Conservation (phyloP, 2,797 vertebrate genomes). For the Discoglossus pictus region DNA sequence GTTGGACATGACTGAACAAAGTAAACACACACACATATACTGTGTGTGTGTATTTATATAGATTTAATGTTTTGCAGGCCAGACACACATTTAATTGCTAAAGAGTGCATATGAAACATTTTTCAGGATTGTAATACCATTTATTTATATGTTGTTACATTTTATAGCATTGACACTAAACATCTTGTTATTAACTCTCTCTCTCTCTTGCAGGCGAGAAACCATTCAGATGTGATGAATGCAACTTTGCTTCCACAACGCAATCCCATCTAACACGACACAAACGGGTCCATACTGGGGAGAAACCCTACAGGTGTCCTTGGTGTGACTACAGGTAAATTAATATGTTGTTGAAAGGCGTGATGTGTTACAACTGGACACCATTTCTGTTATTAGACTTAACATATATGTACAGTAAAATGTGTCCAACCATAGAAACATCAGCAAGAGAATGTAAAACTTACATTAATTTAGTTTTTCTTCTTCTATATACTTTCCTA, state of each 20-base stretch:
- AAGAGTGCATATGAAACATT: too few species aligned
- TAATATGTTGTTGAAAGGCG: conserved; percentile 60
- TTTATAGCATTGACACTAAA: not conserved
- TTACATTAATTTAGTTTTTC: too few species aligned
- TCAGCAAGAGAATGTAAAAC: not conserved
- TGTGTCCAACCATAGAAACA: not conserved
- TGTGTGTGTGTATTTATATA: too few species aligned
- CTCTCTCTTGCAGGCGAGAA: conserved; percentile 90
- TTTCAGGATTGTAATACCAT: too few species aligned
- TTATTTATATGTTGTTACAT: too few species aligned
- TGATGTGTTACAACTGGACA: too few species aligned
- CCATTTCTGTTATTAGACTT: too few species aligned
- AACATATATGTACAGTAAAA: not conserved
- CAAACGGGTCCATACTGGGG: conserved; percentile 95
- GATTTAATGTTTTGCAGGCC: not conserved
- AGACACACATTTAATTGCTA: not conserved
- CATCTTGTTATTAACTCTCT: conserved; percentile 25
- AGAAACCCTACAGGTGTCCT: conserved; percentile 96
- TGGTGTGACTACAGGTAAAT: conserved; percentile 98
- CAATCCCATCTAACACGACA: conserved; percentile 96
- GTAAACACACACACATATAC: too few species aligned
- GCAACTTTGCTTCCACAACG: conserved; percentile 95
- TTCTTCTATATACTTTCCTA: too few species aligned
- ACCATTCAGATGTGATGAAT: conserved; percentile 95
- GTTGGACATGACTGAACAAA: too few species aligned